Evolutionary conservation across 2,113 vertebrate genomes (phyloP).

Genomic region (Gobiocypris rarus): DNA sequence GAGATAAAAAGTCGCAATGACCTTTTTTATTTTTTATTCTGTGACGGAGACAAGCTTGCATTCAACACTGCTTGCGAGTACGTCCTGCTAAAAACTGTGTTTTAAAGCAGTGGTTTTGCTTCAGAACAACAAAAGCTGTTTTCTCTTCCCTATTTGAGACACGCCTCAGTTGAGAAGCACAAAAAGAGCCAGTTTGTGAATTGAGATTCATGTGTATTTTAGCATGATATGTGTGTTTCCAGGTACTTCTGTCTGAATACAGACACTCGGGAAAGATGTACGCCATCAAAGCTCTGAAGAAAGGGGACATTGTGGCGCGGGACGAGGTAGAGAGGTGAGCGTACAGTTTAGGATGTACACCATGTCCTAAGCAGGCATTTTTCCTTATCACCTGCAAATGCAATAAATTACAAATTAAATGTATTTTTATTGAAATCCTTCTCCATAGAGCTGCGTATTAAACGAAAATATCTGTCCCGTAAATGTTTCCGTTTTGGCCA

Average conservation of each 20-base stretch:
- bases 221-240: slow-evolving; percentile 7
- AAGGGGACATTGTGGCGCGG: slow-evolving; percentile 86
- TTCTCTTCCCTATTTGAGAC: not conserved
- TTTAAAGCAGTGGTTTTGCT: too few relatives aligned
- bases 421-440: too few relatives aligned
- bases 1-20: too few relatives aligned
- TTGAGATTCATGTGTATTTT: not conserved
- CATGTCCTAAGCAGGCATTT: too few relatives aligned
- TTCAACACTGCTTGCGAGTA: not conserved
- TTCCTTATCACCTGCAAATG: too few relatives aligned
- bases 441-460: too few relatives aligned
- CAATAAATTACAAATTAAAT: too few relatives aligned
- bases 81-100: not conserved
- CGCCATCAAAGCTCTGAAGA: slow-evolving; percentile 90
- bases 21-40: too few relatives aligned
- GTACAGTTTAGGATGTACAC: too few relatives aligned
- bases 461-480: too few relatives aligned
- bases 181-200: not conserved
- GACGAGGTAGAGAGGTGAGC: slow-evolving; percentile 88
- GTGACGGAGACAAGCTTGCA: too few relatives aligned
- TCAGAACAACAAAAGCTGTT: not conserved
- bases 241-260: slow-evolving; percentile 87
- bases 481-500: too few relatives aligned
- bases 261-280: slow-evolving; percentile 75
- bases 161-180: not conserved